phyloP scores from a whole-genome alignment of 2,797 vertebrate genomes.

The Chaenodraco wilsoni region DNA sequence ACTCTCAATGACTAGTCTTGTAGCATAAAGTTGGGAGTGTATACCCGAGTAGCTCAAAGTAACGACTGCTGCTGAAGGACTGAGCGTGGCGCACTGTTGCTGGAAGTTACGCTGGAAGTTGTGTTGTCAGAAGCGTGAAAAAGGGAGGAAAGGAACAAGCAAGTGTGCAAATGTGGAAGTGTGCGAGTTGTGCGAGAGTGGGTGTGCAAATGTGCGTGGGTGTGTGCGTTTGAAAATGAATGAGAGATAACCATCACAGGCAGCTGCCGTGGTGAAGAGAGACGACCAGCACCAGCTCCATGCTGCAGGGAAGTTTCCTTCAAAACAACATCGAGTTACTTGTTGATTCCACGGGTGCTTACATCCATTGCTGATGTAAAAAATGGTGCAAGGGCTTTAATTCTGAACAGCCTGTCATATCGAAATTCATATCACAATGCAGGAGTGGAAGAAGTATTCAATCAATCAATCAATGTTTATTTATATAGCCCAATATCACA shows the following conservation, averaged over 20 bases:
- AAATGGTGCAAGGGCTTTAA: slow-evolving; percentile 23
- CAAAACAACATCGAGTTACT: slow-evolving; percentile 61
- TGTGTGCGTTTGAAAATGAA: slow-evolving; percentile 66
- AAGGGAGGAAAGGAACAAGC: slow-evolving; percentile 60
- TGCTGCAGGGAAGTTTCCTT: slow-evolving; percentile 58
- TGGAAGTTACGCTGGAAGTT: slow-evolving; percentile 77
- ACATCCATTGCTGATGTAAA: slow-evolving; percentile 36
- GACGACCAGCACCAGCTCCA: slow-evolving; percentile 73
- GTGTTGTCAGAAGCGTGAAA: slow-evolving; percentile 56
- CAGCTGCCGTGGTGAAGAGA: slow-evolving; percentile 80
- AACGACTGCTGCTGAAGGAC: slow-evolving; percentile 69
- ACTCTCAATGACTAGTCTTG: slow-evolving; percentile 71
- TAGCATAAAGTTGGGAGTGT: slow-evolving; percentile 74
- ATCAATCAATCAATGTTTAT: no score
- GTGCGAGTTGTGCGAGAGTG: background rate
- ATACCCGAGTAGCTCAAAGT: slow-evolving; percentile 77
- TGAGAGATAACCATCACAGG: slow-evolving; percentile 78
- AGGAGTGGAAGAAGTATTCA: background rate
- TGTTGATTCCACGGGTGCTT: slow-evolving; percentile 69
- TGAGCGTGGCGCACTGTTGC: slow-evolving; percentile 68
- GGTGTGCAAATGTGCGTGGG: slow-evolving; percentile 46
- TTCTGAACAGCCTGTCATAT: slow-evolving; percentile 28
- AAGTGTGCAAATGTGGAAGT: slow-evolving; percentile 41
- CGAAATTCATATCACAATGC: slow-evolving; percentile 15
- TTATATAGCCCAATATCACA: no score